Evolutionary conservation across 23 tunicate genomes (phyloP).

Genomic region (Trididemnum miniatum): DNA sequence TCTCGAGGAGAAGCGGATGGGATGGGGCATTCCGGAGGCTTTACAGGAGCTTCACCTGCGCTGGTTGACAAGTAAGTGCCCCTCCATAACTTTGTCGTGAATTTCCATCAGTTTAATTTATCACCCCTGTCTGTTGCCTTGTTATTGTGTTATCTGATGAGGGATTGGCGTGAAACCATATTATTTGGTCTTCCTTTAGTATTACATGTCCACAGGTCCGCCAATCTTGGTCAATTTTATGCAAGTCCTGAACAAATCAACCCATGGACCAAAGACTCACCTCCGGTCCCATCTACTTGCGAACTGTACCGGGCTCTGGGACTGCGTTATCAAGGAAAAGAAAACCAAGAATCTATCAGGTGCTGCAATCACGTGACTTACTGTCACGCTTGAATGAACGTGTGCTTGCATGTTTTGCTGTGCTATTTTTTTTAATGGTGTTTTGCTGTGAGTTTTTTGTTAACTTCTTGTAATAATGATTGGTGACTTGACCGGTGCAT

Average conservation of each 20-base stretch:
- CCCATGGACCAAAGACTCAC: constrained; percentile 33
- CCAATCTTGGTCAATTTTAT: not conserved
- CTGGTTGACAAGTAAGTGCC: constrained; percentile 5
- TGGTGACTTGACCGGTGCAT: no score
- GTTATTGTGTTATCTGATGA: no score
- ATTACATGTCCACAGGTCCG: no score
- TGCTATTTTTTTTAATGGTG: no score
- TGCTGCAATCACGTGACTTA: constrained; percentile 4
- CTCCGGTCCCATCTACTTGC: constrained; percentile 42
- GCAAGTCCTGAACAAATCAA: constrained; percentile 16
- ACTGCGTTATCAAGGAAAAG: constrained; percentile 35
- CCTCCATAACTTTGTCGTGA: no score
- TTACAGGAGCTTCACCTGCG: not conserved
- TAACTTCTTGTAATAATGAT: no score
- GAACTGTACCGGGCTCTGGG: constrained; percentile 48
- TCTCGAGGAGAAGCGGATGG: constrained; percentile 41
- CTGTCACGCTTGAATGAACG: not conserved
- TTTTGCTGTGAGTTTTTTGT: no score
- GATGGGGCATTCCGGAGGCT: constrained; percentile 17
- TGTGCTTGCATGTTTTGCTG: not conserved
- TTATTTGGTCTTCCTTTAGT: no score
- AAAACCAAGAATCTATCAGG: constrained; percentile 19
- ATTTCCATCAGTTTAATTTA: no score
- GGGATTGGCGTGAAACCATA: no score
- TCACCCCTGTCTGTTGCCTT: no score